Conservation (phyloP, 1,140 invertebrate genomes). For the Hesperophylax magnus region DNA sequence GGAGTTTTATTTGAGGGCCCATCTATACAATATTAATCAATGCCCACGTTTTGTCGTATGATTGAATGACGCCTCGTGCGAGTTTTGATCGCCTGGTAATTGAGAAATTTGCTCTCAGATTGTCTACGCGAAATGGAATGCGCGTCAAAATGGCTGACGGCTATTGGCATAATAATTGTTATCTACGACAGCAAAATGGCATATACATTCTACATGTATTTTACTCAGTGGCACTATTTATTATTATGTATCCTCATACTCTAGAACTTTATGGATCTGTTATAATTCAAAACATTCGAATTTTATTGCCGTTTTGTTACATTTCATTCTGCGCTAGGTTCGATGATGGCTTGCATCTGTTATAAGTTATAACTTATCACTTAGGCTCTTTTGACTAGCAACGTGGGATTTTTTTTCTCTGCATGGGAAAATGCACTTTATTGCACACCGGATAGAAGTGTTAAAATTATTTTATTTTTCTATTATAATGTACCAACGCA, state of each 20-base stretch:
- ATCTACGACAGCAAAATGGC: neutral
- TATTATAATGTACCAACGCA: too few relatives aligned
- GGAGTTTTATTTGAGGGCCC: too few relatives aligned
- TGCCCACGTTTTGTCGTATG: neutral
- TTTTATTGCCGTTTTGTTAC: neutral
- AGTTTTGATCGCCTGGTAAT: slow-evolving; percentile 38
- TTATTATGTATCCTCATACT: neutral
- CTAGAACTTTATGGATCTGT: neutral
- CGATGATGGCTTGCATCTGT: too few relatives aligned
- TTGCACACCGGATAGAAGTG: too few relatives aligned
- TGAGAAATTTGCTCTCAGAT: slow-evolving; percentile 9
- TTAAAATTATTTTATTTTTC: too few relatives aligned
- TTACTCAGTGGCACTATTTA: neutral
- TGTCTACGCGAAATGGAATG: slow-evolving; percentile 22
- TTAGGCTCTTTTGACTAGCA: too few relatives aligned
- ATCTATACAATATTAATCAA: neutral
- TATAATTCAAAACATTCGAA: neutral
- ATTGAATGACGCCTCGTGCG: neutral
- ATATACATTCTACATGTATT: neutral
- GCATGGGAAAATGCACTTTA: neutral
- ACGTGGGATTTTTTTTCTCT: too few relatives aligned
- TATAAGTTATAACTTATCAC: too few relatives aligned
- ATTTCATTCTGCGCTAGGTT: neutral
- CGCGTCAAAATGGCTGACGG: slow-evolving; percentile 20
- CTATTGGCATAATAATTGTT: neutral